Evolutionary conservation across 2,113 vertebrate species (phyloP).

Genomic region (Cervus canadensis): DNA sequence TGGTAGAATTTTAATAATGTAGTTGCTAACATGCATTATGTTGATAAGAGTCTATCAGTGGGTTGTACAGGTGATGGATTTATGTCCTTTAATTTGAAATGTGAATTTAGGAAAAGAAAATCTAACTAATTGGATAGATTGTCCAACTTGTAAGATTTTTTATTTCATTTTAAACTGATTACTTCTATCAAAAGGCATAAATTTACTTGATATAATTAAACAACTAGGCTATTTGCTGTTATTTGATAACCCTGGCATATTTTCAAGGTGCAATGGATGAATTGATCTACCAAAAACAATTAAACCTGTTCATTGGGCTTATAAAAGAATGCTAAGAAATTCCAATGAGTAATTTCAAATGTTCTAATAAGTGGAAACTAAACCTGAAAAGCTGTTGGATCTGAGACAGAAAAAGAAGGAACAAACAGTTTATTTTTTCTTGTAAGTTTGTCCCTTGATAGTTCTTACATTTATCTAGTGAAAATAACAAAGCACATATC

Average conservation of each 20-base stretch:
- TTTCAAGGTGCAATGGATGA: conserved; percentile 47
- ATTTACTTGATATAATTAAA: conserved; percentile 71
- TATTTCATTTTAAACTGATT: conserved; percentile 66
- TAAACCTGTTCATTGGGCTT: conserved; percentile 55
- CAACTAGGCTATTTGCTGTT: conserved; percentile 38
- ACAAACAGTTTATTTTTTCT: conserved; percentile 60
- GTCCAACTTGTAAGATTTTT: conserved; percentile 59
- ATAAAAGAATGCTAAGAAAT: conserved; percentile 36
- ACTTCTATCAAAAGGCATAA: neutral
- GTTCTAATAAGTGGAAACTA: conserved; percentile 58
- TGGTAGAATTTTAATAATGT: conserved; percentile 77
- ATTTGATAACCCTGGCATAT: conserved; percentile 41
- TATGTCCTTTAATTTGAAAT: conserved; percentile 75
- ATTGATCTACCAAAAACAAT: conserved; percentile 53
- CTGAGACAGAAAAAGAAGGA: conserved; percentile 22
- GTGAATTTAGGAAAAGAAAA: conserved; percentile 53
- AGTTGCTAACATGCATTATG: conserved; percentile 59
- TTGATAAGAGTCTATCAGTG: conserved; percentile 69
- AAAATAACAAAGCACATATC: conserved; percentile 24
- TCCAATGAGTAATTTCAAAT: conserved; percentile 59
- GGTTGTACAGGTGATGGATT: conserved; percentile 67
- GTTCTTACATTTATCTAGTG: neutral
- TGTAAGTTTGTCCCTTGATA: conserved; percentile 44
- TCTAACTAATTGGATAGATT: conserved; percentile 67
- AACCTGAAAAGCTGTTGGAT: conserved; percentile 42